A percentile compares a stretch with the other conserved stretches of the same genome.
These are phyloP conservation scores for Leucozona laternaria DNA, from an alignment of 2,888 invertebrate genomes.

Conservation along the genomic window DNA sequence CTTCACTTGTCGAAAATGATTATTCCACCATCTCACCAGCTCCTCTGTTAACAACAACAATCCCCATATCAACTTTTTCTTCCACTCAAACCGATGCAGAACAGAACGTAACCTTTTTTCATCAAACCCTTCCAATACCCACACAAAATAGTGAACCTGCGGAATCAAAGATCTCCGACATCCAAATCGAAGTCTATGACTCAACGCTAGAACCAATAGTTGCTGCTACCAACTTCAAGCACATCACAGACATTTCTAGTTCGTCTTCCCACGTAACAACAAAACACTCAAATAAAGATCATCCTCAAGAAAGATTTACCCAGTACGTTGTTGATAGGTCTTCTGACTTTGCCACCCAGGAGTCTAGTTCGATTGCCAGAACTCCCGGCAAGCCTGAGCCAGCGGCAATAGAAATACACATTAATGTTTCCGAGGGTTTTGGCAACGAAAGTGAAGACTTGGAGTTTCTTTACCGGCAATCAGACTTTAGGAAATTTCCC, in stretches of 20 bases:
- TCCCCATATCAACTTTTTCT: constrained; percentile 2
- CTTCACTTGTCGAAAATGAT: neutral
- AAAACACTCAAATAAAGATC: constrained; percentile 77
- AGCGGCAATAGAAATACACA: constrained; percentile 83
- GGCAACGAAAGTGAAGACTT: constrained; percentile 82
- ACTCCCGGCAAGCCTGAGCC: constrained; percentile 80
- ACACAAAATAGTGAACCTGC: constrained; percentile 75
- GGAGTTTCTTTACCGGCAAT: constrained; percentile 81
- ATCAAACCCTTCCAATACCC: neutral
- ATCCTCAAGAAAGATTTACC: constrained; percentile 80
- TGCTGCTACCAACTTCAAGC: constrained; percentile 81
- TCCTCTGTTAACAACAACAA: constrained; percentile 25
- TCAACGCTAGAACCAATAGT: constrained; percentile 82
- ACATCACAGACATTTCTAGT: constrained; percentile 76
- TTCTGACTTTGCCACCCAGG: constrained; percentile 80
- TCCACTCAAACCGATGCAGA: neutral
- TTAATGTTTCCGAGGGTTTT: constrained; percentile 82
- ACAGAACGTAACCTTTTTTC: neutral
- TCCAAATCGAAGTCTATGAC: constrained; percentile 82
- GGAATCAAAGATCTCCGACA: constrained; percentile 82
- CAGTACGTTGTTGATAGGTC: constrained; percentile 81
- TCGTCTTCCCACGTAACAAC: constrained; percentile 76
- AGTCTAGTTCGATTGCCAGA: constrained; percentile 77
- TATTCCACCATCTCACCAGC: neutral
- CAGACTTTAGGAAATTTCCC: constrained; percentile 72